phyloP scores from a whole-genome alignment of 2,113 vertebrate species.

The Rhinolophus sinicus region DNA sequence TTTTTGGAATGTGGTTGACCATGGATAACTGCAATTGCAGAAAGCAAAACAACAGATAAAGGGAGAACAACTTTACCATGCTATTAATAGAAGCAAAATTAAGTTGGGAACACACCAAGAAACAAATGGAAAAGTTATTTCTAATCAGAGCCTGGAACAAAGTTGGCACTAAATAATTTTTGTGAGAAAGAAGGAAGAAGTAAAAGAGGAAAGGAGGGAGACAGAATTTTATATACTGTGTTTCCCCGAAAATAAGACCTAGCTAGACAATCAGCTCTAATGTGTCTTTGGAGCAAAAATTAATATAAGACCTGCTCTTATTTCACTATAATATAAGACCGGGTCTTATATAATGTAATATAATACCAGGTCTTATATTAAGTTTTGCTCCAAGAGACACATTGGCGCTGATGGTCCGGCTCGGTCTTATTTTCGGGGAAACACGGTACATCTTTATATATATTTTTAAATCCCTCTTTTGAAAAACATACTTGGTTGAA shows the following conservation, averaged over 20 bases:
- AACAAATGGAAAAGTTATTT: background rate
- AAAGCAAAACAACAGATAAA: background rate
- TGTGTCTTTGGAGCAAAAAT: too few species aligned
- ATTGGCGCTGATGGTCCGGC: too few species aligned
- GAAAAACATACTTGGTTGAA: background rate
- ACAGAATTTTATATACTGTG: accelerated
- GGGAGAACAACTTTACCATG: accelerated
- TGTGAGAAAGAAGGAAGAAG: background rate
- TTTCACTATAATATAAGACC: too few species aligned
- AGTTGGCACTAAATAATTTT: background rate
- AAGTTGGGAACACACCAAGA: background rate
- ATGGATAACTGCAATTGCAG: background rate
- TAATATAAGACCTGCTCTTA: too few species aligned
- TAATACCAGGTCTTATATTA: too few species aligned
- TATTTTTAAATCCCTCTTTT: too few species aligned
- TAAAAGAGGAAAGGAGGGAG: background rate
- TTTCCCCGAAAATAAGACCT: too few species aligned
- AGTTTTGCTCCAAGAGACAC: too few species aligned
- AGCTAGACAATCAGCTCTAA: too few species aligned
- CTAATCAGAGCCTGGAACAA: background rate
- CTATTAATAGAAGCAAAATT: accelerated
- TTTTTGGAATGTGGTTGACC: background rate
- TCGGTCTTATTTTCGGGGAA: too few species aligned
- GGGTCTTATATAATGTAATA: too few species aligned
- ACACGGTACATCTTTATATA: too few species aligned